Evolutionary conservation across 2,797 vertebrate species (phyloP), one percentile per base, ranked within the genome.

Genomic region (Helostoma temminkii): DNA sequence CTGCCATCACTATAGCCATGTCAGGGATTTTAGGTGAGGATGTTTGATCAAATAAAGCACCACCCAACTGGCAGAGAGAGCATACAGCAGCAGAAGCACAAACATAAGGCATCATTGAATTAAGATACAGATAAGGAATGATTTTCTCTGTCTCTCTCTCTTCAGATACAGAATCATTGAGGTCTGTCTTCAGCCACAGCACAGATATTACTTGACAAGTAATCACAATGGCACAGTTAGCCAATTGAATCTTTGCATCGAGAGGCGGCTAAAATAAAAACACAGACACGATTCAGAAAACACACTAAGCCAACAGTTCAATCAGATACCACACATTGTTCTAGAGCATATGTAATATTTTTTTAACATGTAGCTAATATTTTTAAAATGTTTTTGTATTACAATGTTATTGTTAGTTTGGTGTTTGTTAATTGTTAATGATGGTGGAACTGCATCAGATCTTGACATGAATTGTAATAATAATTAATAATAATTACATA

Each of bases 21-120:
- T 85, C 78, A 66, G 80, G 71, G 67, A 75, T 89, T 89, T 89
- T 60, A 78, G 88, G 83, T 76, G 78, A 86, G 75, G 75, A 46
- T 49, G 71, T 78, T 74, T 76, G 86, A 90, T 89, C 74, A 85
- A 83, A 89, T 67, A 57, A 58, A 49, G 76, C 77, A 52, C 28
- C 68, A 72, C 84, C 76, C 75, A 83, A 81, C 74, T 76, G 83
- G 70, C 69, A 28, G 71, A 73, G 71, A 66, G 62, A 50, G 45
- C 37, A n/a, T 28, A 55, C 68, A 39, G 81, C 25, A 59, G 57
- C 57, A 69, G 72, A 55, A 37, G 42, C 50, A 41, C 24, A 36
- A 65, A 62, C 50, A 63, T 67, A 75, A 57, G 45, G 63, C 67
- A 43, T 34, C 50, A 55, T 61, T 61, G 71, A 84, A 87, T 88